A percentile compares a stretch with the other conserved stretches of the same genome.
Evolutionary conservation across 1,140 invertebrate species (phyloP).

Genomic region (Musca vetustissima): DNA sequence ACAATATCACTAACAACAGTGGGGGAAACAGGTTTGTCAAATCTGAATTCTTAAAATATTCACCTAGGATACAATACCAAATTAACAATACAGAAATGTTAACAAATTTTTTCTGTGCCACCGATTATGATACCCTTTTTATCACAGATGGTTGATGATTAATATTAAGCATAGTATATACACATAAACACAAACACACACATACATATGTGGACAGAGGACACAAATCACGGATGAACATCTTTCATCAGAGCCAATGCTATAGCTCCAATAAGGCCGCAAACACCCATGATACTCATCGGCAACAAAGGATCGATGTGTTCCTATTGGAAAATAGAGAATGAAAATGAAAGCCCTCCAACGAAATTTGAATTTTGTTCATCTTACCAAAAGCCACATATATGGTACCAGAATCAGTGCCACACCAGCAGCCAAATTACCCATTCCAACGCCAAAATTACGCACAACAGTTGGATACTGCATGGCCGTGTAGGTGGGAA

Average conservation of each 20-base stretch:
- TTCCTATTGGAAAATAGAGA: constrained; percentile 36
- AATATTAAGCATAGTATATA: not conserved
- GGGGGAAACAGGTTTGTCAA: too few relatives aligned
- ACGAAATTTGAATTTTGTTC: not conserved
- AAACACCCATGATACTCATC: constrained; percentile 63
- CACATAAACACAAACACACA: not conserved
- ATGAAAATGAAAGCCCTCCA: not conserved
- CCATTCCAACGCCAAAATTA: constrained; percentile 71
- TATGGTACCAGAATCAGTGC: constrained; percentile 71
- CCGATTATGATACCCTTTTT: not conserved
- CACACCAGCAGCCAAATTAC: constrained; percentile 70
- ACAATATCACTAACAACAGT: too few relatives aligned
- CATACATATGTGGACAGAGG: too few relatives aligned
- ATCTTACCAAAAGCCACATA: constrained; percentile 69
- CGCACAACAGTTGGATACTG: constrained; percentile 72
- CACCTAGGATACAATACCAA: too few relatives aligned
- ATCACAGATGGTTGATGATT: constrained; percentile 11
- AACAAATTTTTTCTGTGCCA: too few relatives aligned
- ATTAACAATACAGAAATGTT: too few relatives aligned
- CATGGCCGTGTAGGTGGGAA: constrained; percentile 73
- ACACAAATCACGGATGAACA: constrained; percentile 4
- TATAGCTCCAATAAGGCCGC: constrained; percentile 64
- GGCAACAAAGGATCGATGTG: constrained; percentile 61
- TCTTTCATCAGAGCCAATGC: constrained; percentile 60
- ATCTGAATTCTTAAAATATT: too few relatives aligned